Base-by-base conservation (phyloP, 2,888 invertebrate species). In the Mongoloraphidia duomilia region DNA sequence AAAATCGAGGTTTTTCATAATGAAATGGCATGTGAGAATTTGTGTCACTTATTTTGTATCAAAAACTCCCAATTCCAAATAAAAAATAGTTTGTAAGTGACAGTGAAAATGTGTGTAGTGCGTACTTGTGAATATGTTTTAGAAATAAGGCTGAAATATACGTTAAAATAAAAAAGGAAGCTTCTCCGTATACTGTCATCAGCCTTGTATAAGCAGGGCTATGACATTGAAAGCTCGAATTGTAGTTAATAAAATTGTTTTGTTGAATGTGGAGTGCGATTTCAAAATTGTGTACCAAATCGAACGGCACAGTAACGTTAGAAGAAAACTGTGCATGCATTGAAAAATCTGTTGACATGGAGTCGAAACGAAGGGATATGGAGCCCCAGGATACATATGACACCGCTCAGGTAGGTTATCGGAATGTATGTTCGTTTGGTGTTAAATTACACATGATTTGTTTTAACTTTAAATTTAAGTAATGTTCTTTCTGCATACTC, bases 331-430 rank as follows among this genome's bases (percentile, higher is more conserved):
- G 58, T 57, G 60, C 59, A 57, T 57, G 51, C 50, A 60, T 58
- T 52, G 55, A 57, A 45, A 47, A 54, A 55, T 9, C 12, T 13
- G 34, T 12, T 42, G 42, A 42, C 33, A 42, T 42, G 42, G 33
- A 42, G 26, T 61, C 64, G 62, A 67, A 70, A 67, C 68, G 71
- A 65, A 67, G 68, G 66, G 78, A 77, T 69, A 75, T 76, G 75
- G 77, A 79, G 70, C 69, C 73, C 62, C 69, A 70, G 59, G 78
- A 78, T 66, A 72, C 71, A 62, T 73, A 76, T 69, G 76, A 76
- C 63, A 76, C 77, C 57, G 76, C 76, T 74, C 78, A 78, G 77
- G 79, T 79, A 74, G 72, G 62, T 26, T 39, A 11, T 39, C 8
- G 11, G 40, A 39, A 14, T 9, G 9, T 39, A 11, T 39, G 8